Conservation (phyloP, 2,888 invertebrate genomes). For the Argynnis bischoffii region DNA sequence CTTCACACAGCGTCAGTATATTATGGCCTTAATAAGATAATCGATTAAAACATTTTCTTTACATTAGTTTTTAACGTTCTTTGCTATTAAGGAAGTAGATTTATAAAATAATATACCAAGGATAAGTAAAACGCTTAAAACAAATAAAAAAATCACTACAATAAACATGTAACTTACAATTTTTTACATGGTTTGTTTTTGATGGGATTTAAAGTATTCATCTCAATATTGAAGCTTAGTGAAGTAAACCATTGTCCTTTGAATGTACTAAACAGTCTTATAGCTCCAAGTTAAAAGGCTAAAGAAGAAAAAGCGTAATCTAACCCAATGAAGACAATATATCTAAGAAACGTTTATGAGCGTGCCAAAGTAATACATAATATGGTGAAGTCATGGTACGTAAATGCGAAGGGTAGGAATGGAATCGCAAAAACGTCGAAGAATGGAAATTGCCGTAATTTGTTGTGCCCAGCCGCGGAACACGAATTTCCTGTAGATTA, state of each 20-base stretch:
- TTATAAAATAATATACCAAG: too few relatives aligned
- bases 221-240: background rate
- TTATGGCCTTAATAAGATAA: constrained; percentile 24
- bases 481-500: constrained; percentile 58
- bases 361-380: constrained; percentile 15
- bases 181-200: too few relatives aligned
- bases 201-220: too few relatives aligned
- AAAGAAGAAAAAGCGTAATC: background rate
- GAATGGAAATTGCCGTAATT: constrained; percentile 61
- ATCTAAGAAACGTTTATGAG: constrained; percentile 12
- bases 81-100: too few relatives aligned
- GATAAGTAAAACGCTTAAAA: too few relatives aligned
- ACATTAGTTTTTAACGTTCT: constrained; percentile 2
- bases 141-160: too few relatives aligned
- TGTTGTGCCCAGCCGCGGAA: constrained; percentile 57
- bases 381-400: constrained; percentile 21
- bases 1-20: constrained; percentile 12
- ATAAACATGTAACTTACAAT: too few relatives aligned
- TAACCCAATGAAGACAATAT: constrained; percentile 1
- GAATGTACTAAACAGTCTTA: background rate
- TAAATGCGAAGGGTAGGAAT: constrained; percentile 25
- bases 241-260: background rate
- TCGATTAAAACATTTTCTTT: constrained; percentile 23
- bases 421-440: constrained; percentile 37
- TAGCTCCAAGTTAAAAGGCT: background rate